Evolutionary conservation across 2,888 invertebrate genomes (phyloP).

Genomic region (Parasteatoda lunata): DNA sequence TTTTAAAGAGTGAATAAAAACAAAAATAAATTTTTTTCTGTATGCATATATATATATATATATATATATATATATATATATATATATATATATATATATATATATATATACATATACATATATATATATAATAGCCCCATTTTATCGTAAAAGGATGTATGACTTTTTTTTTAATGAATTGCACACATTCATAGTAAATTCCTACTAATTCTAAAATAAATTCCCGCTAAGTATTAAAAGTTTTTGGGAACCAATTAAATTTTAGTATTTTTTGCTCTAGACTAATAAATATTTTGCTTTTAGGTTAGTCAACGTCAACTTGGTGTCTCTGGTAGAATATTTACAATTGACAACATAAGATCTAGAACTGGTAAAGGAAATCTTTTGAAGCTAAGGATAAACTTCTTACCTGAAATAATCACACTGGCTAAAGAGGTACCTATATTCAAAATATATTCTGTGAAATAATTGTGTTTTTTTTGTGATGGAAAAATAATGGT

Average conservation of each 20-base stretch:
- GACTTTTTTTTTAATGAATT: no score
- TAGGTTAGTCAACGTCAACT: conserved; percentile 91
- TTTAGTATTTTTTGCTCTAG: not conserved
- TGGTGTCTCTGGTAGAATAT: conserved; percentile 94
- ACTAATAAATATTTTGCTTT: not conserved
- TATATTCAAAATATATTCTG: not conserved
- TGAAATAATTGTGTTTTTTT: not conserved
- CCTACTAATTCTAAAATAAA: no score
- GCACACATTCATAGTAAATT: no score
- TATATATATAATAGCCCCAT: not conserved
- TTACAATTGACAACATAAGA: conserved; percentile 84
- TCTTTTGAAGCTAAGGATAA: conserved; percentile 89
- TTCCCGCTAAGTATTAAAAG: no score
- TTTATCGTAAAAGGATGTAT: no score
- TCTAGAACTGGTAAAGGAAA: conserved; percentile 84
- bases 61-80: no score
- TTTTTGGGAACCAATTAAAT: no score
- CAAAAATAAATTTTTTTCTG: not conserved
- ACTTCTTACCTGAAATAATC: conserved; percentile 98
- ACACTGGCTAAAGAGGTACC: conserved; percentile 95
- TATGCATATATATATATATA: not conserved
- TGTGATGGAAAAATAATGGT: not conserved
- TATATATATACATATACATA: no score
- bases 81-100: no score
- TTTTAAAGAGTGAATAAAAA: not conserved